phyloP scores from a whole-genome alignment of 2,113 vertebrate species.

The Paraplagusia blochii region DNA sequence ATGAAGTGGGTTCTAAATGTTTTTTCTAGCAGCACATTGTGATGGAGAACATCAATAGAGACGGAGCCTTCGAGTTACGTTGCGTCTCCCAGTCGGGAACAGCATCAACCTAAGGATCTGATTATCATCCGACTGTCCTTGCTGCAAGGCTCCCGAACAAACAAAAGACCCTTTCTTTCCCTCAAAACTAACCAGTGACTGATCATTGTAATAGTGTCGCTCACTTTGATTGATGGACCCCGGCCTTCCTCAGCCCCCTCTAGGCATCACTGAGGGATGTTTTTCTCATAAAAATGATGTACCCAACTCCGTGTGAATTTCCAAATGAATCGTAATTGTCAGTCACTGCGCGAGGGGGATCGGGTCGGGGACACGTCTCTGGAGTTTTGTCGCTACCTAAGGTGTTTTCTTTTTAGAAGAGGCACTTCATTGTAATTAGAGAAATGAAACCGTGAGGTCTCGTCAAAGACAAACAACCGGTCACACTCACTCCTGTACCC shows the following conservation, averaged over 20 bases:
- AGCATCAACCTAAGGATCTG: constrained; percentile 33
- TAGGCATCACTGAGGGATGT: constrained; percentile 42
- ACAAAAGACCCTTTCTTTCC: constrained; percentile 51
- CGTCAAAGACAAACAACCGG: constrained; percentile 29
- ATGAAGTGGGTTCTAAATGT: too few species aligned
- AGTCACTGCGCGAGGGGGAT: constrained; percentile 41
- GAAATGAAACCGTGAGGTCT: constrained; percentile 63
- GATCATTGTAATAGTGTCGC: constrained; percentile 60
- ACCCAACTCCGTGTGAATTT: constrained; percentile 57
- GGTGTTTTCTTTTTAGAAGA: constrained; percentile 59
- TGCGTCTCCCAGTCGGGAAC: constrained; percentile 16
- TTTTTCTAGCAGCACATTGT: too few species aligned
- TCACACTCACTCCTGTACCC: not conserved
- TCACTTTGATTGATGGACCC: constrained; percentile 67
- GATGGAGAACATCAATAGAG: too few species aligned
- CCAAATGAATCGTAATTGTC: constrained; percentile 63
- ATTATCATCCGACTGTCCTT: constrained; percentile 52
- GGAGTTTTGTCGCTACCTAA: constrained; percentile 44
- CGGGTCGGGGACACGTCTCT: constrained; percentile 29
- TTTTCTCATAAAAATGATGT: constrained; percentile 62
- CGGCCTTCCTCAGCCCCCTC: constrained; percentile 32
- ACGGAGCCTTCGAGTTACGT: not conserved
- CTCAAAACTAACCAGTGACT: constrained; percentile 49
- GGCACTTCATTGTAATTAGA: constrained; percentile 66
- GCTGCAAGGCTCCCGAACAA: constrained; percentile 40